phyloP scores from a whole-genome alignment of 2,113 vertebrate genomes.

The Alaudala cheleensis region DNA sequence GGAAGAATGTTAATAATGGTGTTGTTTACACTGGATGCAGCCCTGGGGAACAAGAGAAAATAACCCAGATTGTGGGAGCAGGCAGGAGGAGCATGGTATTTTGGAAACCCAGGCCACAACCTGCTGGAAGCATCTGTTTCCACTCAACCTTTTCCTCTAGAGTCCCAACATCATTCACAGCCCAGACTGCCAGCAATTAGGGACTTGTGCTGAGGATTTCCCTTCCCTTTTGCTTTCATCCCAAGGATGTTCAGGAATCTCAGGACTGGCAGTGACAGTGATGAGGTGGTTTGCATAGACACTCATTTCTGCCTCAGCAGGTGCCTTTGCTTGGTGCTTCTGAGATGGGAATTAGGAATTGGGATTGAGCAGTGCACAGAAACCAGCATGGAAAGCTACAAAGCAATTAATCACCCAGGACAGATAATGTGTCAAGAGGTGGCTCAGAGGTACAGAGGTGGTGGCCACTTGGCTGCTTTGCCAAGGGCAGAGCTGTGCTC shows the following conservation, averaged over 20 bases:
- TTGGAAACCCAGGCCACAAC: slow-evolving; percentile 33
- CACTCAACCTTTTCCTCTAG: slow-evolving; percentile 34
- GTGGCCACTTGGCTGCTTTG: neutral
- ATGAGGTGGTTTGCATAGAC: neutral
- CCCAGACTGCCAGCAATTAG: neutral
- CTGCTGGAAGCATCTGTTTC: slow-evolving; percentile 58
- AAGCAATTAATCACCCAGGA: neutral
- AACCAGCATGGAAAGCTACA: neutral
- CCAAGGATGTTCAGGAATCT: neutral
- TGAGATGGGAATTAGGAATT: neutral
- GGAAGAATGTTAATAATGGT: slow-evolving; percentile 56
- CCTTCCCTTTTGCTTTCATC: neutral
- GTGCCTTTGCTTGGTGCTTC: neutral
- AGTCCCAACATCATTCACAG: slow-evolving; percentile 4
- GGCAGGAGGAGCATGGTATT: neutral
- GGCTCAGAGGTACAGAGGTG: neutral
- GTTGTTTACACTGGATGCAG: slow-evolving; percentile 25
- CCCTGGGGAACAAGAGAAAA: slow-evolving; percentile 32
- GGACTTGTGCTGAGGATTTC: slow-evolving; percentile 1
- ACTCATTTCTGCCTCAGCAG: neutral
- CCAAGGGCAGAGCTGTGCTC: neutral
- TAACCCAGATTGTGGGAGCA: slow-evolving; percentile 46
- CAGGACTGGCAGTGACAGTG: accelerated
- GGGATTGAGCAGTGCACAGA: neutral
- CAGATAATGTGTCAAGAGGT: neutral